Evolutionary conservation across 2,888 invertebrate species (phyloP).

Genomic region (Cosmia trapezina): DNA sequence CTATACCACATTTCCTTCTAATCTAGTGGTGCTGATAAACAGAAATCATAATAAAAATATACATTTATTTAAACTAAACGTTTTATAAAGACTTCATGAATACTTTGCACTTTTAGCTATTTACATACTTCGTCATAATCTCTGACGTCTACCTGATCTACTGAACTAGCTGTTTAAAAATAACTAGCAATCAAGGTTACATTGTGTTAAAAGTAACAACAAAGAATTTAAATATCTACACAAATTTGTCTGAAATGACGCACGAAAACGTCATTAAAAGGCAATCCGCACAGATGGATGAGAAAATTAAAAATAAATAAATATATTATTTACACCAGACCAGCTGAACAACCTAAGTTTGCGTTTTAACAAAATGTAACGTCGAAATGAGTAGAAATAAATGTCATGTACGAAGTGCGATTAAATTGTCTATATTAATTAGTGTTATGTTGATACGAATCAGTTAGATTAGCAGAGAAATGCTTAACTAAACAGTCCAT

Average conservation of each 20-base stretch:
- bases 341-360: not conserved
- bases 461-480: constrained; percentile 32
- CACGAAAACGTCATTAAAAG: not conserved
- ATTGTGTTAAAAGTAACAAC: constrained; percentile 27
- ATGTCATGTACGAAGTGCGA: constrained; percentile 37
- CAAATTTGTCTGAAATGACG: constrained; percentile 13
- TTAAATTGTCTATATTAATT: constrained; percentile 4
- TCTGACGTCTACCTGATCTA: constrained; percentile 25
- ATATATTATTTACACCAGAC: constrained; percentile 28
- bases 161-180: constrained; percentile 29
- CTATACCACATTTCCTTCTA: constrained; percentile 36
- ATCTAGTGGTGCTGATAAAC: constrained; percentile 28
- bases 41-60: constrained; percentile 39
- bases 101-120: constrained; percentile 57
- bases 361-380: constrained; percentile 30
- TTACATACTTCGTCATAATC: constrained; percentile 43
- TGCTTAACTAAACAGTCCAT: constrained; percentile 11
- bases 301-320: constrained; percentile 41
- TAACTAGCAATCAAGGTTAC: constrained; percentile 27
- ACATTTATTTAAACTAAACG: constrained; percentile 27
- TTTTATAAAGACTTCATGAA: constrained; percentile 21
- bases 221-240: constrained; percentile 28
- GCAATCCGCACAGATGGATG: not conserved
- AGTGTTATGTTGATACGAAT: constrained; percentile 18
- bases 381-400: constrained; percentile 5